phyloP scores from a whole-genome alignment of 2,797 vertebrate genomes.

The Dromococcyx pavoninus region DNA sequence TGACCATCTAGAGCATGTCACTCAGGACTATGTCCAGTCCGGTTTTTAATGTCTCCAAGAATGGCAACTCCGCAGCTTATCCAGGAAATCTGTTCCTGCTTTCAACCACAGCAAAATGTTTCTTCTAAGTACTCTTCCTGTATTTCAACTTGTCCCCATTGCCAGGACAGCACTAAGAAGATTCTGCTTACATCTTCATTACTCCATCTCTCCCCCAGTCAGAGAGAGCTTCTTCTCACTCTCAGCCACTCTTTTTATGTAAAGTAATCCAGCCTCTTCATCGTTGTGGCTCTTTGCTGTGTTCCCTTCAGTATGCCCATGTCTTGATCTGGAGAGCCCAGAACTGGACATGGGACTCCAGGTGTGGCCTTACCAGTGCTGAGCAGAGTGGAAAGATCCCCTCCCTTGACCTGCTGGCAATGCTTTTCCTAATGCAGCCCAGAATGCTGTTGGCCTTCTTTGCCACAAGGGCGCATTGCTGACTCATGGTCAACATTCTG shows the following conservation, averaged over 20 bases:
- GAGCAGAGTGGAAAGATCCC: not conserved
- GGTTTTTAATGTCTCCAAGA: not conserved
- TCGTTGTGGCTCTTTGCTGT: not conserved
- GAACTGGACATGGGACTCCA: rapidly evolving
- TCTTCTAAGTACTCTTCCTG: not conserved
- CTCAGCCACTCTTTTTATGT: not conserved
- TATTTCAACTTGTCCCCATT: not conserved
- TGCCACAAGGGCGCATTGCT: not conserved
- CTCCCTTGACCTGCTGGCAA: not conserved
- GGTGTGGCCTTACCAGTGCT: not conserved
- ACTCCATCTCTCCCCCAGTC: not conserved
- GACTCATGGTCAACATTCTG: not conserved
- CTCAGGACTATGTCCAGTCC: not conserved
- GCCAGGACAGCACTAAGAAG: not conserved
- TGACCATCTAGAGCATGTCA: not conserved
- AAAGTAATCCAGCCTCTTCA: not conserved
- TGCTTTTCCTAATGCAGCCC: not conserved
- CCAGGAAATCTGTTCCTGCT: not conserved
- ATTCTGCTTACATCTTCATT: not conserved
- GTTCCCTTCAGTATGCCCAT: not conserved
- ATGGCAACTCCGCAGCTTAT: not conserved
- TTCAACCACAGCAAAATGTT: not conserved
- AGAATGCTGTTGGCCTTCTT: not conserved
- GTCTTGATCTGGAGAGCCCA: not conserved
- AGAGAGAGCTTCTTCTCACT: not conserved